Conservation (phyloP, 2,888 invertebrate genomes). For the Orthosia gothica region DNA sequence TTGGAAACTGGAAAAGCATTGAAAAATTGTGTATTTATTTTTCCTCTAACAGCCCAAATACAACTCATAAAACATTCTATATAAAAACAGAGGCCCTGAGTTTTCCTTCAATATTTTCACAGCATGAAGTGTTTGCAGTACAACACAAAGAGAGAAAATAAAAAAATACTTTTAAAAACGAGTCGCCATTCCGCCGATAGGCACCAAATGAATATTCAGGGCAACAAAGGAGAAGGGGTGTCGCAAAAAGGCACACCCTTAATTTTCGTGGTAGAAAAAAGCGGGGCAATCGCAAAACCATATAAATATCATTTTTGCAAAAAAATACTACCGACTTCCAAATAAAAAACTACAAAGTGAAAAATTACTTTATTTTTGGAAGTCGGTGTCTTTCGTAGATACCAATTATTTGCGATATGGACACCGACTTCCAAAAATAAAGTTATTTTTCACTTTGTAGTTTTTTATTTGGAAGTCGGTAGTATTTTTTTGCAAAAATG, state of each 20-base stretch:
- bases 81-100: slow-evolving; percentile 72
- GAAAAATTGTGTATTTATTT: slow-evolving; percentile 27
- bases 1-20: slow-evolving; percentile 14
- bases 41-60: slow-evolving; percentile 48
- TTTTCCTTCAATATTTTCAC: slow-evolving; percentile 81
- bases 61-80: slow-evolving; percentile 61
- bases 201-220: slow-evolving; percentile 90
- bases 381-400: too few relatives aligned
- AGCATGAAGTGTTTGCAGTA: slow-evolving; percentile 79
- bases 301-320: too few relatives aligned
- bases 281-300: slow-evolving; percentile 84
- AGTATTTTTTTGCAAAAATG: too few relatives aligned
- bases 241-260: slow-evolving; percentile 81
- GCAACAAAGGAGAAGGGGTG: slow-evolving; percentile 87
- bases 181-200: slow-evolving; percentile 87
- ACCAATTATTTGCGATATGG: too few relatives aligned
- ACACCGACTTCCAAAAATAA: too few relatives aligned
- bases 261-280: slow-evolving; percentile 82
- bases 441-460: too few relatives aligned
- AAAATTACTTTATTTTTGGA: too few relatives aligned
- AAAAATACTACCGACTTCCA: too few relatives aligned
- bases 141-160: slow-evolving; percentile 81
- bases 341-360: too few relatives aligned
- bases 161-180: slow-evolving; percentile 86
- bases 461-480: too few relatives aligned